Conservation (phyloP, 2,888 invertebrate species). For the Thymelicus lineola region DNA sequence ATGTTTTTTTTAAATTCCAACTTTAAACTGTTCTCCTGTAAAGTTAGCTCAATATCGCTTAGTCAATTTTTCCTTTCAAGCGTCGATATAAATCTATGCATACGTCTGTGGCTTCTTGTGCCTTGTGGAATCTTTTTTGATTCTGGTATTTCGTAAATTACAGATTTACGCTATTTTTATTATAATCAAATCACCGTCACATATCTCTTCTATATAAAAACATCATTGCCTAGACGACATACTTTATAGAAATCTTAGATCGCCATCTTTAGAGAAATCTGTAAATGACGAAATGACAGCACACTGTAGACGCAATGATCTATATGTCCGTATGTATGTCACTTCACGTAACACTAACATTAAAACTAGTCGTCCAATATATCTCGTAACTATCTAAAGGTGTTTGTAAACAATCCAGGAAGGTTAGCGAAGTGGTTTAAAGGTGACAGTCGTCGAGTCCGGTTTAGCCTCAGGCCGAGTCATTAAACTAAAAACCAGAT, state of each 20-base stretch:
- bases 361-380: neutral
- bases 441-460: neutral
- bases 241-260: neutral
- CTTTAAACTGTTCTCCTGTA: too few relatives aligned
- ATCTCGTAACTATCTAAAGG: slow-evolving; percentile 10
- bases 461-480: slow-evolving; percentile 6
- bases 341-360: neutral
- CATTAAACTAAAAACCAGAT: slow-evolving; percentile 7
- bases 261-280: neutral
- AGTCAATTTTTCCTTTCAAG: too few relatives aligned
- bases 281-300: neutral
- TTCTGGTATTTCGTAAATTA: too few relatives aligned
- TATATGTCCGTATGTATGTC: neutral
- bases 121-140: too few relatives aligned
- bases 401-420: slow-evolving; percentile 25
- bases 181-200: too few relatives aligned
- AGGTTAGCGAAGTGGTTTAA: slow-evolving; percentile 17
- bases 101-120: too few relatives aligned
- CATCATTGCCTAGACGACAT: too few relatives aligned
- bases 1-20: too few relatives aligned
- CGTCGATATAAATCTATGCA: too few relatives aligned
- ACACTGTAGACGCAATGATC: neutral
- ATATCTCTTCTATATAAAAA: too few relatives aligned
- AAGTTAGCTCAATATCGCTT: too few relatives aligned
- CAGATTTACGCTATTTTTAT: too few relatives aligned